Percentiles rank a stretch among this genome's conserved stretches.
These are phyloP conservation scores for Anas flavirostris DNA, from an alignment of 2,797 vertebrate species.

Conservation along the genomic window DNA sequence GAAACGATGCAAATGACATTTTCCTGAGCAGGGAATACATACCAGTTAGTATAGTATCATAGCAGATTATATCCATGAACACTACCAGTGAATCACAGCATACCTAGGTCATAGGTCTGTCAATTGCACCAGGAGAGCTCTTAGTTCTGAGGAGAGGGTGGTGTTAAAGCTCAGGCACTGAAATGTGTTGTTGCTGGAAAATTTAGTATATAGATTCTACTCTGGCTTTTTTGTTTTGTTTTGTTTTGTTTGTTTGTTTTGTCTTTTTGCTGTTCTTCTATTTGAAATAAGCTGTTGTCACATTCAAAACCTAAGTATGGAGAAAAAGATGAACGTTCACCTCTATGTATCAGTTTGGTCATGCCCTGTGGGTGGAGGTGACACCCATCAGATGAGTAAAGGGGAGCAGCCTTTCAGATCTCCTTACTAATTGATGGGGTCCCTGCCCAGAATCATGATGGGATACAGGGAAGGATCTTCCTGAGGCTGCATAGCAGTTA, in stretches of 20 bases:
- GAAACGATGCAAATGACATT: background rate
- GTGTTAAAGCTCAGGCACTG: background rate
- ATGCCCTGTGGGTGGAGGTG: rapidly evolving
- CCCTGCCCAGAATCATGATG: background rate
- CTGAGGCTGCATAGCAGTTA: background rate
- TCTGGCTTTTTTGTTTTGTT: background rate
- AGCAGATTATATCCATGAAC: background rate
- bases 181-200: background rate
- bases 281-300: background rate
- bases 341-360: background rate
- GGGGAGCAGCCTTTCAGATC: background rate
- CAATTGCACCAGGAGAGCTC: background rate
- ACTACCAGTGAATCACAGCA: background rate
- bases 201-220: background rate
- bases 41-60: background rate
- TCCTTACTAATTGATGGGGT: background rate
- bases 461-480: background rate
- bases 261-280: background rate
- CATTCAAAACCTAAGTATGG: background rate
- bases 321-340: background rate
- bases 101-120: background rate
- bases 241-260: background rate
- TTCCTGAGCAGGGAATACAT: background rate
- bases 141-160: background rate
- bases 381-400: background rate